phyloP scores from a whole-genome alignment of 2,797 vertebrate species.

The Silurus aristotelis region DNA sequence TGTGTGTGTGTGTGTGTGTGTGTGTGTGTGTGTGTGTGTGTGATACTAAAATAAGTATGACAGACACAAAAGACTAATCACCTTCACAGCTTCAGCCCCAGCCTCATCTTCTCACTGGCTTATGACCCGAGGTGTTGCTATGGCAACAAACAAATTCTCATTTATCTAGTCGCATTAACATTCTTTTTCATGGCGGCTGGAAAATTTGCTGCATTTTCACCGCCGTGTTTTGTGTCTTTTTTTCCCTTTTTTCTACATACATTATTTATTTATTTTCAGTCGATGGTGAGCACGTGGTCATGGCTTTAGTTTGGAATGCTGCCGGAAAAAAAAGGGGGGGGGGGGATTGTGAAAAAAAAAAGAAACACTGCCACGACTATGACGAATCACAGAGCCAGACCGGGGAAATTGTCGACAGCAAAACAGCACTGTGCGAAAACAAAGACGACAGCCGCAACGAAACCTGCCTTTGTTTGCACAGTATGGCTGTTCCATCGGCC shows the following conservation, averaged over 20 bases:
- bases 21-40: conserved; percentile 47
- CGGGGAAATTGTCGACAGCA: conserved; percentile 34
- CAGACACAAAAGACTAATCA: conserved; percentile 90
- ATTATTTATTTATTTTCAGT: neutral
- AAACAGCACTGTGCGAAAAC: conserved; percentile 16
- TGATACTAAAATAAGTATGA: conserved; percentile 87
- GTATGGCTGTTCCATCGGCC: conserved; percentile 65
- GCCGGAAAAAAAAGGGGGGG: conserved; percentile 11
- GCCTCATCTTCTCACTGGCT: conserved; percentile 82
- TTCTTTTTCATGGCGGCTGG: conserved; percentile 67
- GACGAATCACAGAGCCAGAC: conserved; percentile 32
- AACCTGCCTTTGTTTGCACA: conserved; percentile 61
- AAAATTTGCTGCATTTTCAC: conserved; percentile 53
- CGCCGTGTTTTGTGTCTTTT: conserved; percentile 4
- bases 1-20: conserved; percentile 28
- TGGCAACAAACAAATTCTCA: conserved; percentile 87
- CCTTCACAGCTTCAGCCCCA: conserved; percentile 83
- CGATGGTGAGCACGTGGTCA: conserved; percentile 32
- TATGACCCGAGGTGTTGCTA: conserved; percentile 84
- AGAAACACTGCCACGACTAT: neutral
- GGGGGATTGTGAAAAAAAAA: neutral
- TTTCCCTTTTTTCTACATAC: neutral
- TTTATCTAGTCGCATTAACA: conserved; percentile 84
- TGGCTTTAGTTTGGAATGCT: conserved; percentile 24
- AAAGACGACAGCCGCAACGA: conserved; percentile 49